Base-by-base conservation (phyloP, 2,113 vertebrate genomes). In the Cariama cristata region DNA sequence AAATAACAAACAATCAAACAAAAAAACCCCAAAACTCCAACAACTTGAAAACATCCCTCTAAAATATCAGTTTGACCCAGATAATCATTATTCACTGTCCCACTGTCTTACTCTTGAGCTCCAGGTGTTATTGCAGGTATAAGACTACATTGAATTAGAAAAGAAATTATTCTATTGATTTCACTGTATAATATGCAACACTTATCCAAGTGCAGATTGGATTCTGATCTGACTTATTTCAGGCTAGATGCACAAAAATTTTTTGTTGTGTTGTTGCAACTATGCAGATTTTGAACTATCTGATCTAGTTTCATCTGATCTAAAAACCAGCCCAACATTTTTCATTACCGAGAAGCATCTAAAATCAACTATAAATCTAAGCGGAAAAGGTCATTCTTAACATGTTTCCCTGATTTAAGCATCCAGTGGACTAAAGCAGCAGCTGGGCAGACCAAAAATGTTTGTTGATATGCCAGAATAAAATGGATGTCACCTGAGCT, bases 391-490 rank as follows among this genome's bases (percentile, higher is more conserved):
- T 88, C 90, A 96, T 79, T 89, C 47, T 92, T 79, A 95, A 68
- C 21, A 56, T 32, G 27, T 88, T 95, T 81, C 49, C 49, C 64
- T 86, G 69, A 88, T 96, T 92, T 89, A 93, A 93, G 32, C 55
- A 92, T 81, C 35, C 73, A 72, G 44, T 35, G 49, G 72, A 95
- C 95, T 93, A 95, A 92, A 93, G 83, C 86, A 92, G 52, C 59
- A 96, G 23, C 81, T 80, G 88, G 40, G 56, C 53, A 95, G 68
- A 91, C 44, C 63, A 75, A 92, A 95, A 95, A 92, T 89, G 10
- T 97, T 95, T 95, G 79, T 96, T 95, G 88, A 89, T 90, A 56
- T 52, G 52, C 60, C 82, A 91, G 86, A 55, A 81, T 75, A 92
- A 88, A 92, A 91, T 91, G 79, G 35, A 94, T 95, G 35, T 38